These are phyloP conservation scores for Coenonympha arcania DNA, from an alignment of 2,888 invertebrate species.

Conservation along the genomic window DNA sequence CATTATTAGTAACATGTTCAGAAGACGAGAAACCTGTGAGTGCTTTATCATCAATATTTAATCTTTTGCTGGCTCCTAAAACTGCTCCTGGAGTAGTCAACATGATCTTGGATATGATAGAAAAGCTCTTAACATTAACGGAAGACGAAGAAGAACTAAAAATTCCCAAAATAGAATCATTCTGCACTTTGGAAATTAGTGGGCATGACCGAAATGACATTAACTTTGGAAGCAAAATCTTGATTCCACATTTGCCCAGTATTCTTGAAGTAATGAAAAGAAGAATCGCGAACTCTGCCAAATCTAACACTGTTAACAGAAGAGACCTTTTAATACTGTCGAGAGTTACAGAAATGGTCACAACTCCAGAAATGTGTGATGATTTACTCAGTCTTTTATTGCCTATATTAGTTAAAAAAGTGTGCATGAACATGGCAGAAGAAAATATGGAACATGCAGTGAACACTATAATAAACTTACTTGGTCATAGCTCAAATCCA, in stretches of 20 bases:
- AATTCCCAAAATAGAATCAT: constrained; percentile 52
- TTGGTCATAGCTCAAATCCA: constrained; percentile 78
- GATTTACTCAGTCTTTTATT: constrained; percentile 79
- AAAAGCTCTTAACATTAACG: constrained; percentile 79
- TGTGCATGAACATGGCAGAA: constrained; percentile 75
- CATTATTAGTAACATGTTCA: constrained; percentile 77
- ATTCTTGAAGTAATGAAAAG: constrained; percentile 81
- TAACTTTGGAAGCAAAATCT: constrained; percentile 81
- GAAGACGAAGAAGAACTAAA: constrained; percentile 73
- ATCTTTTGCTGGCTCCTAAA: constrained; percentile 80
- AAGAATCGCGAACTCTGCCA: constrained; percentile 75
- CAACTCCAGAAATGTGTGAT: constrained; percentile 78
- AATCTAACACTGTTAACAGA: constrained; percentile 76
- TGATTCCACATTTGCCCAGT: constrained; percentile 81
- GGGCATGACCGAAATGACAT: constrained; percentile 47
- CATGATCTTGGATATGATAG: constrained; percentile 81
- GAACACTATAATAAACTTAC: constrained; percentile 82
- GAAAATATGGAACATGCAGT: constrained; percentile 81
- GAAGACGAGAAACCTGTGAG: constrained; percentile 61
- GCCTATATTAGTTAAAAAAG: constrained; percentile 81
- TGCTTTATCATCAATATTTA: constrained; percentile 79
- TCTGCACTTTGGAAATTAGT: constrained; percentile 44
- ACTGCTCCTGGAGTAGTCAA: constrained; percentile 78
- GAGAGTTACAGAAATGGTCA: constrained; percentile 82
- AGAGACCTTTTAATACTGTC: constrained; percentile 83